Percentiles rank a stretch among this genome's conserved stretches.
phyloP scores from a whole-genome alignment of 2,797 vertebrate species.

The Microctenopoma lineatum region DNA sequence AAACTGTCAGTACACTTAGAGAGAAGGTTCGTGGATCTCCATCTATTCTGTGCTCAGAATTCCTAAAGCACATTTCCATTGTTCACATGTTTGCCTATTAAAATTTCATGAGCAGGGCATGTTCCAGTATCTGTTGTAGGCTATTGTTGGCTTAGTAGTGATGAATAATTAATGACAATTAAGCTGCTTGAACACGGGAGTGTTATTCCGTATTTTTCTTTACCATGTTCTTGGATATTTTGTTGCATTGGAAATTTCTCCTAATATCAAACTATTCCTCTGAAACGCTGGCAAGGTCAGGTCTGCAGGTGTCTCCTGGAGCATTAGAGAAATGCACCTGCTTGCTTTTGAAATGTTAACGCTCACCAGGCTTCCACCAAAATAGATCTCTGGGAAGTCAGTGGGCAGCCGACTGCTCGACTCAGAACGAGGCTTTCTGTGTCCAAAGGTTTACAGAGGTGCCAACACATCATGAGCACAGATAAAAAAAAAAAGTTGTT shows the following conservation, averaged over 20 bases:
- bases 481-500: not conserved
- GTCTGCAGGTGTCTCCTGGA: slow-evolving; percentile 13
- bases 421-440: slow-evolving; percentile 11
- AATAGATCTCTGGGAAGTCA: slow-evolving; percentile 32
- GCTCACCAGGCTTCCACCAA: slow-evolving; percentile 48
- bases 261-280: not conserved
- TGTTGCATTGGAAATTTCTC: not conserved
- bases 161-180: slow-evolving; percentile 52
- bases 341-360: slow-evolving; percentile 60
- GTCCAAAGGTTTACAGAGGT: slow-evolving; percentile 5
- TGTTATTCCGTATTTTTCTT: slow-evolving; percentile 25
- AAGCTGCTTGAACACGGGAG: slow-evolving; percentile 31
- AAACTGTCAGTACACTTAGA: not conserved
- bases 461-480: not conserved
- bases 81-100: slow-evolving; percentile 24
- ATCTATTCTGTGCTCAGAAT: not conserved
- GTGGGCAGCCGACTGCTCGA: not conserved
- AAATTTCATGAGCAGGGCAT: slow-evolving; percentile 46
- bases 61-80: slow-evolving; percentile 3
- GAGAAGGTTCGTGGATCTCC: not conserved
- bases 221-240: not conserved
- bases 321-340: slow-evolving; percentile 43
- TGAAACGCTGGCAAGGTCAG: slow-evolving; percentile 10
- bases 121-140: slow-evolving; percentile 31
- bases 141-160: slow-evolving; percentile 34